Evolutionary conservation across 2,113 vertebrate species (phyloP).

Genomic region (Eira barbara): DNA sequence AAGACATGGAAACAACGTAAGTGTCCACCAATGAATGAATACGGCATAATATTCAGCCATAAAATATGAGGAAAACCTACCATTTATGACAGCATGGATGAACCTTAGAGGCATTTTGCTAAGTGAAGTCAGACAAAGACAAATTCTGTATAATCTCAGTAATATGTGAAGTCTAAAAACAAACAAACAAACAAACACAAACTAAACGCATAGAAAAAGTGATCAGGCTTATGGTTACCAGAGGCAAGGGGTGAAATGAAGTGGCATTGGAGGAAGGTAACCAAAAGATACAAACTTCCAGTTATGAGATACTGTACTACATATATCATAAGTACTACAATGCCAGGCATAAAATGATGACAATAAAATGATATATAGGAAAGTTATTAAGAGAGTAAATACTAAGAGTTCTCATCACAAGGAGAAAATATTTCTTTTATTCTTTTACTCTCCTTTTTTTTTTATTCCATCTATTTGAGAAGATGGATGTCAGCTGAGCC

Average conservation of each 20-base stretch:
- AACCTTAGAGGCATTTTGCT: background rate
- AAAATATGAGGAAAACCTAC: background rate
- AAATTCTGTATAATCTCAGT: background rate
- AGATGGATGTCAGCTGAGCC: background rate
- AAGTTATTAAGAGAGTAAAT: background rate
- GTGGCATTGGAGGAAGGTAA: background rate
- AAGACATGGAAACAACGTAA: background rate
- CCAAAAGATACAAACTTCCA: background rate
- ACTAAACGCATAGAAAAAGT: background rate
- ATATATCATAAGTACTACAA: background rate
- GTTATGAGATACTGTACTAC: background rate
- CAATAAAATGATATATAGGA: background rate
- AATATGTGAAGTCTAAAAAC: background rate
- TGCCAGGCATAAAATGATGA: background rate
- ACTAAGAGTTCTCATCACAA: background rate
- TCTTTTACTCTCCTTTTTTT: background rate
- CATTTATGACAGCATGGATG: background rate
- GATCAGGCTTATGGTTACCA: background rate
- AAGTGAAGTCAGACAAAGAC: background rate
- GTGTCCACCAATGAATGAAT: background rate
- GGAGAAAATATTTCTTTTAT: background rate
- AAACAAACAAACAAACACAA: background rate
- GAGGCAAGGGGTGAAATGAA: background rate
- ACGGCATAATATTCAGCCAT: background rate
- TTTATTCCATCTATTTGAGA: background rate